Evolutionary conservation across 2,113 vertebrate genomes (phyloP), one percentile per base, ranked within the genome.

Genomic region (Otolemur garnettii): DNA sequence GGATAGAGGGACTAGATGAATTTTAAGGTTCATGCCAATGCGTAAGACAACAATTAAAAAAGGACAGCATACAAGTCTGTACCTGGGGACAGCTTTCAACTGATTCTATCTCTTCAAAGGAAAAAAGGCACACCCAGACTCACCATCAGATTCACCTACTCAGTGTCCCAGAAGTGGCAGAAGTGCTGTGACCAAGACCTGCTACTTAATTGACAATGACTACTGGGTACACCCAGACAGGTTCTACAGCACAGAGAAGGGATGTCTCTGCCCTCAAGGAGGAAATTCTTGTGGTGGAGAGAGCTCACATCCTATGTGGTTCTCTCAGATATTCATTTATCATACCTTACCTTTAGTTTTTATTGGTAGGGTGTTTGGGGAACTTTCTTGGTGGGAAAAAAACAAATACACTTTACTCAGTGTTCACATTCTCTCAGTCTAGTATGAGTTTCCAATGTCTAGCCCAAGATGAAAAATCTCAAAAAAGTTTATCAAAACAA

Each of bases 31-130:
- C 30, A 75, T 82, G 60, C 59, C 72, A 78, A 80, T 26, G 72
- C 68, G 13, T 33, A 74, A 45, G 57, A 60, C 66, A 88, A 85
- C 55, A 86, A 74, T 80, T 82, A 91, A 84, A 90, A 90, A 94
- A 82, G 60, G 71, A 66, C 7, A 84, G 71, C 55, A 92, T 60
- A 60, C 38, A 93, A 94, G 82, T 83, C 35, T 86, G 7, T 60
- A 75, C 96, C 86, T 79, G 50, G 62, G 68, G 90, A 66, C 84
- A 88, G 30, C 72, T 79, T 96, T 69, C 68, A 69, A 81, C 22
- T 92, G 92, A 87, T 92, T 72, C 81, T 89, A 71, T 95, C 78
- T 78, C 83, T 95, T 96, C 96, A 92, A 85, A 97, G 83, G 68
- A 85, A 92, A 94, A 96, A 96, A 42, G 33, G 35, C 83, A 94